phyloP scores from a whole-genome alignment of 2,113 vertebrate genomes.

The Esox niger region DNA sequence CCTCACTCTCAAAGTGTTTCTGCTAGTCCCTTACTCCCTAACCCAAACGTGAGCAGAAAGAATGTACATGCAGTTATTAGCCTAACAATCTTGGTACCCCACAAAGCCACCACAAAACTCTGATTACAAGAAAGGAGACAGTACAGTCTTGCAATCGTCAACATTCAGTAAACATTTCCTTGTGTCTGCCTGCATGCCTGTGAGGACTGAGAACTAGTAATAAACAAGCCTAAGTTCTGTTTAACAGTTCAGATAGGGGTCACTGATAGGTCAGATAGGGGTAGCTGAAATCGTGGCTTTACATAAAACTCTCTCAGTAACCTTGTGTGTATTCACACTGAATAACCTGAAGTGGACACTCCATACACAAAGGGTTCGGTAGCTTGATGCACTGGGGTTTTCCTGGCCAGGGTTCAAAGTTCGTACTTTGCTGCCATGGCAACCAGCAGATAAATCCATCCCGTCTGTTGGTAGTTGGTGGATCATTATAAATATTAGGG shows the following conservation, averaged over 20 bases:
- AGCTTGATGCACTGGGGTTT: not conserved
- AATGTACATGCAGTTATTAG: too few species aligned
- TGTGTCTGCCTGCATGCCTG: too few species aligned
- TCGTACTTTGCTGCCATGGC: constrained; percentile 25
- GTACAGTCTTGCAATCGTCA: not conserved
- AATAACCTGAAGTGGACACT: not conserved
- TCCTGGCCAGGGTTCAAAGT: constrained; percentile 17
- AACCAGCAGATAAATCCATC: constrained; percentile 11
- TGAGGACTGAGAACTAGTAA: not conserved
- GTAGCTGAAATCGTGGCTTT: not conserved
- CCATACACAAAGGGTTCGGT: not conserved
- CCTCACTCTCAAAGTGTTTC: not conserved
- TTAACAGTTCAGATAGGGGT: not conserved
- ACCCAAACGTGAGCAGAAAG: not conserved
- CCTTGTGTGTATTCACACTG: not conserved
- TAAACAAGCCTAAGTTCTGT: not conserved
- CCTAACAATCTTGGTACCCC: not conserved
- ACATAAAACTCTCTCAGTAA: not conserved
- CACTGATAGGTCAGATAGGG: too few species aligned
- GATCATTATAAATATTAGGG: not conserved
- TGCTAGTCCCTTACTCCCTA: not conserved
- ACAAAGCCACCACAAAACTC: not conserved
- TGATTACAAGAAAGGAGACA: not conserved
- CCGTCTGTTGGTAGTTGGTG: not conserved
- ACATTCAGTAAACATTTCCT: not conserved